These are phyloP conservation scores for Cremastinae sp. DNA, from an alignment of 2,888 invertebrate genomes.

Conservation along the genomic window DNA sequence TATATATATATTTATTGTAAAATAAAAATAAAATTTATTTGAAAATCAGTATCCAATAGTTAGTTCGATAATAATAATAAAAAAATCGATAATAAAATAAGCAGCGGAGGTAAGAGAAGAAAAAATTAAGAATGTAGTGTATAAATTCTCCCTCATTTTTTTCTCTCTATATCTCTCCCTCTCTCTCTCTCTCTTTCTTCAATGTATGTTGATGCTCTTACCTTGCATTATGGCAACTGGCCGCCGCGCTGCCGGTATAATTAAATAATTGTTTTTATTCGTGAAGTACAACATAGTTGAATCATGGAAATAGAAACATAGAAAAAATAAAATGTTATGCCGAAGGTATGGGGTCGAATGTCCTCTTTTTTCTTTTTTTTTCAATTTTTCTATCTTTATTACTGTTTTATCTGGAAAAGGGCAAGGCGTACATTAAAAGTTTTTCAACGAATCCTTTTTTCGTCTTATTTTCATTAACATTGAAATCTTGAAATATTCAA, in stretches of 20 bases:
- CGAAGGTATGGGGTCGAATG: constrained; percentile 46
- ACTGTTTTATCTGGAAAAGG: constrained; percentile 35
- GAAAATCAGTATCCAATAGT: constrained; percentile 49
- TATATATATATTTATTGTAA: constrained; percentile 33
- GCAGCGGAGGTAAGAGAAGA: constrained; percentile 70
- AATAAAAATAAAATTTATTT: constrained; percentile 47
- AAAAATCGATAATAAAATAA: constrained; percentile 58
- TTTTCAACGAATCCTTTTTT: constrained; percentile 31
- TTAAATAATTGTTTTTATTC: constrained; percentile 80
- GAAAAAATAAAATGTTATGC: constrained; percentile 65
- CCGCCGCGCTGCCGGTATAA: constrained; percentile 81
- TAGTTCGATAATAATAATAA: constrained; percentile 45
- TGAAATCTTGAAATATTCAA: constrained; percentile 18
- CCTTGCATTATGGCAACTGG: constrained; percentile 81
- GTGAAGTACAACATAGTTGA: constrained; percentile 77
- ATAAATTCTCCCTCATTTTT: constrained; percentile 71
- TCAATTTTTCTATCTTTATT: too few relatives aligned
- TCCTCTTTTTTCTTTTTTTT: too few relatives aligned
- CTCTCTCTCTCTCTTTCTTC: constrained; percentile 63
- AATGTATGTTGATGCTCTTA: constrained; percentile 80
- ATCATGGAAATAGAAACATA: constrained; percentile 66
- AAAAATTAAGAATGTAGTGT: constrained; percentile 77
- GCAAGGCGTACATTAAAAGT: constrained; percentile 63
- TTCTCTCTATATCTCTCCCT: neutral
- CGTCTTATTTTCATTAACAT: neutral